These are phyloP conservation scores for Aurelia coerulea DNA, from an alignment of 30 jellyfish, hydroid and myxozoan genomes.

Conservation along the genomic window DNA sequence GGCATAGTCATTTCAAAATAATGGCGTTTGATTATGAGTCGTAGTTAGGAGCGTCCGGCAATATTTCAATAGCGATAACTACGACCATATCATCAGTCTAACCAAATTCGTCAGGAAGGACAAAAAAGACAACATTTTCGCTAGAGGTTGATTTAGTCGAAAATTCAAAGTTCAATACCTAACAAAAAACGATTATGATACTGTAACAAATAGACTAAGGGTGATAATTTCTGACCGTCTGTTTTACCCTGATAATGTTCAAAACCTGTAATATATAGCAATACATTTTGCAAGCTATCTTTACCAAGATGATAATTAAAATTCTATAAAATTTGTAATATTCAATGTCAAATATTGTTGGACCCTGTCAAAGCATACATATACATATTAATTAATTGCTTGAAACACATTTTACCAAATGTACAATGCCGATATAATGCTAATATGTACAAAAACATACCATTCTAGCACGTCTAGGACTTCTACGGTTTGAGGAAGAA, in stretches of 20 bases:
- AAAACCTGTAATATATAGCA: constrained; percentile 64
- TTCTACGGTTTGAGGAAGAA: background rate
- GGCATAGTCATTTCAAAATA: too few relatives aligned
- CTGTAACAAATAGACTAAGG: constrained; percentile 63
- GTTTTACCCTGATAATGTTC: constrained; percentile 49
- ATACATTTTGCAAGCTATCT: constrained; percentile 69
- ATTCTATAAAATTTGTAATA: constrained; percentile 66
- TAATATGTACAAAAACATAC: constrained; percentile 50
- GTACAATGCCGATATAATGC: constrained; percentile 62
- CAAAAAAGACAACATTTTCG: background rate
- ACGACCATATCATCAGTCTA: too few relatives aligned
- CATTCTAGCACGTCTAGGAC: constrained; percentile 66
- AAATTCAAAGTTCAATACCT: constrained; percentile 66
- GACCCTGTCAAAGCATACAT: constrained; percentile 74
- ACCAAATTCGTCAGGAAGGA: too few relatives aligned
- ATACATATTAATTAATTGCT: constrained; percentile 60
- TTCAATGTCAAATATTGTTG: constrained; percentile 77
- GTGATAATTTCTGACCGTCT: constrained; percentile 53
- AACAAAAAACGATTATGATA: constrained; percentile 44
- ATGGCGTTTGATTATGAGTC: too few relatives aligned
- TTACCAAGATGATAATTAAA: constrained; percentile 61
- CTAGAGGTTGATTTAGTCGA: constrained; percentile 32
- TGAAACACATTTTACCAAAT: constrained; percentile 73
- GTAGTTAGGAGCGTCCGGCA: too few relatives aligned
- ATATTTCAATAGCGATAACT: too few relatives aligned